These are phyloP conservation scores for Pseudopodoces humilis DNA, from an alignment of 2,113 vertebrate genomes.

Conservation along the genomic window DNA sequence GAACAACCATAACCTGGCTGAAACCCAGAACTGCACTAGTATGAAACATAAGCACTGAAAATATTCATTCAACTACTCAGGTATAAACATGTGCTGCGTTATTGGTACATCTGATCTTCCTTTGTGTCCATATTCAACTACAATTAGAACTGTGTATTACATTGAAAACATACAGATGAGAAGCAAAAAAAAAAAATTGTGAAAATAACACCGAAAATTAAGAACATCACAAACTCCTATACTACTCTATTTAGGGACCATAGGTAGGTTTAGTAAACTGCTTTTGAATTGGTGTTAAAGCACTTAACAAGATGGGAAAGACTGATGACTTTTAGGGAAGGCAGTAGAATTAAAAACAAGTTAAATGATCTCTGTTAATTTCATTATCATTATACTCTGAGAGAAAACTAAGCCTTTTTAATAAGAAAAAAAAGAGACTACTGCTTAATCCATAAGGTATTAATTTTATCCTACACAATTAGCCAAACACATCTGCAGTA, in stretches of 20 bases:
- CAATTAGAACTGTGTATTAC: not conserved
- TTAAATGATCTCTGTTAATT: constrained; percentile 8
- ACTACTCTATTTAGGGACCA: not conserved
- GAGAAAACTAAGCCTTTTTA: not conserved
- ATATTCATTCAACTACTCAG: not conserved
- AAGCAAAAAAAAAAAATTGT: not conserved
- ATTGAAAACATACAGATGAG: not conserved
- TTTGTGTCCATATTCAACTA: not conserved
- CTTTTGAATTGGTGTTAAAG: not conserved
- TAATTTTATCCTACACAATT: not conserved
- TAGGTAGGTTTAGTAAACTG: not conserved
- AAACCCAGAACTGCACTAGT: not conserved
- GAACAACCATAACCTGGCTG: not conserved
- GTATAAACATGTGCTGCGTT: not conserved
- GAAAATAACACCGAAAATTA: not conserved
- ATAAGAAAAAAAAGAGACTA: not conserved
- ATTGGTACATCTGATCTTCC: not conserved
- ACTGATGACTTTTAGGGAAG: not conserved
- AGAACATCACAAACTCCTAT: not conserved
- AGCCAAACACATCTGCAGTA: not conserved
- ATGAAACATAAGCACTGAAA: not conserved
- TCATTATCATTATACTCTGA: not conserved
- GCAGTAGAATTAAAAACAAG: not conserved
- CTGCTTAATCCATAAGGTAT: not conserved
- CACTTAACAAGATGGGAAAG: not conserved